These are phyloP conservation scores for Cetonia aurata DNA, from an alignment of 2,888 invertebrate genomes.

Conservation along the genomic window DNA sequence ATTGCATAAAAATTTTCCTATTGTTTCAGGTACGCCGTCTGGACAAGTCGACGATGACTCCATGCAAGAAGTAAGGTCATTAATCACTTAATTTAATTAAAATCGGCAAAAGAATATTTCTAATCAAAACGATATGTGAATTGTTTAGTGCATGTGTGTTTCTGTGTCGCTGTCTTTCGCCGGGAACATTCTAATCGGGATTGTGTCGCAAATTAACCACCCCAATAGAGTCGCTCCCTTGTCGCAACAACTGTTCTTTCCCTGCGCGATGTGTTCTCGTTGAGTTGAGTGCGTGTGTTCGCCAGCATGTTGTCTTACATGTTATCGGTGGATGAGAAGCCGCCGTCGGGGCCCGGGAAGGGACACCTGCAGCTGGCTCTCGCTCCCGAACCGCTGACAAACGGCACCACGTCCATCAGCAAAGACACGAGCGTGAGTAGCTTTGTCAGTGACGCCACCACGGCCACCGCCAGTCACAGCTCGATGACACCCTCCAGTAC, in stretches of 20 bases:
- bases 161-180: conserved; percentile 27
- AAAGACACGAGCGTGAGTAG: conserved; percentile 82
- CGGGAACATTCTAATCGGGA: background rate
- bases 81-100: background rate
- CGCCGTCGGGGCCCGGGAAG: conserved; percentile 71
- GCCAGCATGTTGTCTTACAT: conserved; percentile 80
- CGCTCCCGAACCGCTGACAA: conserved; percentile 60
- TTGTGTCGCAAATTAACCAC: conserved; percentile 12
- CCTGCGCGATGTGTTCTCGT: conserved; percentile 39
- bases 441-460: conserved; percentile 76
- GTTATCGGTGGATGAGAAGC: conserved; percentile 83
- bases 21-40: conserved; percentile 41
- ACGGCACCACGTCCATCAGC: conserved; percentile 60
- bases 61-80: conserved; percentile 45
- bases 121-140: conserved; percentile 35
- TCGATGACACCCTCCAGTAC: conserved; percentile 74
- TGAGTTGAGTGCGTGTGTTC: conserved; percentile 36
- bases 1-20: background rate
- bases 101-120: background rate
- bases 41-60: conserved; percentile 39
- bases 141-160: conserved; percentile 37
- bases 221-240: background rate
- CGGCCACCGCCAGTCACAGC: conserved; percentile 67
- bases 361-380: conserved; percentile 65
- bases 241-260: conserved; percentile 1